phyloP scores from a whole-genome alignment of 2,888 invertebrate genomes.

The Eristalis pertinax region DNA sequence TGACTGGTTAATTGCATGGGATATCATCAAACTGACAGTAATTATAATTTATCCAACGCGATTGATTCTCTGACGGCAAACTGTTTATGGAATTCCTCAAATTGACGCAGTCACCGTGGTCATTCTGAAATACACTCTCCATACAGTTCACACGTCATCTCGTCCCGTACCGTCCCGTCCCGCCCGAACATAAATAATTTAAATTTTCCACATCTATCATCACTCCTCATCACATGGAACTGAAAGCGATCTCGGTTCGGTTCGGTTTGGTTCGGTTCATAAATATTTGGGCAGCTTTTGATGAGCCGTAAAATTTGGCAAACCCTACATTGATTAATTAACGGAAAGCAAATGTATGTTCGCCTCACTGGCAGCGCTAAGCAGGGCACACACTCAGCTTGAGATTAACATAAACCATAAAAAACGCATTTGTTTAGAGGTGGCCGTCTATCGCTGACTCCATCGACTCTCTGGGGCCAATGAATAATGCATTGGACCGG shows the following conservation, averaged over 20 bases:
- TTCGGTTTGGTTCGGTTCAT: slow-evolving; percentile 4
- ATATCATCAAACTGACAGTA: slow-evolving; percentile 17
- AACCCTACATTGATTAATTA: slow-evolving; percentile 37
- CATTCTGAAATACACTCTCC: background rate
- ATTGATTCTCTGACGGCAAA: slow-evolving; percentile 2
- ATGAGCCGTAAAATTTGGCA: slow-evolving; percentile 42
- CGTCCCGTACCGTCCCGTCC: background rate
- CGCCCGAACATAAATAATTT: background rate
- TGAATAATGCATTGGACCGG: slow-evolving; percentile 39
- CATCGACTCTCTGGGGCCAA: slow-evolving; percentile 12
- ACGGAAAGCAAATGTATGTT: slow-evolving; percentile 10
- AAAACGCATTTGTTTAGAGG: slow-evolving; percentile 31
- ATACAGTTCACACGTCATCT: background rate
- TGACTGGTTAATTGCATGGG: slow-evolving; percentile 43
- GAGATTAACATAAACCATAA: slow-evolving; percentile 22
- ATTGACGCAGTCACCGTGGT: background rate
- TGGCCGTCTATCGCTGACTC: slow-evolving; percentile 18
- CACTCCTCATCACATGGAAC: slow-evolving; percentile 13
- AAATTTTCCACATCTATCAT: slow-evolving; percentile 18
- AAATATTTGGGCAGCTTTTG: slow-evolving; percentile 11
- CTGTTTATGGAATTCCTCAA: background rate
- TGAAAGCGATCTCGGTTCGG: background rate
- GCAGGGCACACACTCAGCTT: background rate
- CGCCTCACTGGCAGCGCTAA: background rate
- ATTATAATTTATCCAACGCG: slow-evolving; percentile 18